These are phyloP conservation scores for Ptilonorhynchus violaceus DNA, from an alignment of 2,113 vertebrate species.

Conservation along the genomic window DNA sequence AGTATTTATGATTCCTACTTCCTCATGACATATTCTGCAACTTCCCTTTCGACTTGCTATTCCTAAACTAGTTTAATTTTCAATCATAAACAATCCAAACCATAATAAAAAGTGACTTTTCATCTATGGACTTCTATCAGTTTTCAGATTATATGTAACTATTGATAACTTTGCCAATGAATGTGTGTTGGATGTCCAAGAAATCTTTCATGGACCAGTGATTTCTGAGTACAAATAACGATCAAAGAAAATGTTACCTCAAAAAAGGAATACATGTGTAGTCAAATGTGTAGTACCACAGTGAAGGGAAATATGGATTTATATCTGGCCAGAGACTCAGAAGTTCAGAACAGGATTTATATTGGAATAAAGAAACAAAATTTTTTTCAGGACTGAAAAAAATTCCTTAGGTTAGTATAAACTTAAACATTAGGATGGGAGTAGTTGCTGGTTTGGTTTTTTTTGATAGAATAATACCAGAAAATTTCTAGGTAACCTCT, in stretches of 20 bases:
- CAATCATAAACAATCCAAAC: not conserved
- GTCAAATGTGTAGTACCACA: not conserved
- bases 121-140: not conserved
- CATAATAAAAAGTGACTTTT: not conserved
- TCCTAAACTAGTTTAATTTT: not conserved
- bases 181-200: not conserved
- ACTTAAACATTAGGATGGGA: rapidly evolving
- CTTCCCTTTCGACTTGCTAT: not conserved
- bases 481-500: not conserved
- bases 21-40: not conserved
- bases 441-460: not conserved
- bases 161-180: not conserved
- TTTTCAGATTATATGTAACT: not conserved
- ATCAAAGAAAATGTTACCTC: not conserved
- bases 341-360: not conserved
- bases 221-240: not conserved
- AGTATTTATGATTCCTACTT: not conserved
- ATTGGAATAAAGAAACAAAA: not conserved
- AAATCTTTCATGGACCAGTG: not conserved
- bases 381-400: not conserved
- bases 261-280: not conserved
- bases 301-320: not conserved
- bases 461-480: not conserved
- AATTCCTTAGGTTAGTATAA: too few relatives aligned
- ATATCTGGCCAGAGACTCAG: not conserved